phyloP scores from a whole-genome alignment of 2,113 vertebrate genomes.

The Guaruba guarouba region DNA sequence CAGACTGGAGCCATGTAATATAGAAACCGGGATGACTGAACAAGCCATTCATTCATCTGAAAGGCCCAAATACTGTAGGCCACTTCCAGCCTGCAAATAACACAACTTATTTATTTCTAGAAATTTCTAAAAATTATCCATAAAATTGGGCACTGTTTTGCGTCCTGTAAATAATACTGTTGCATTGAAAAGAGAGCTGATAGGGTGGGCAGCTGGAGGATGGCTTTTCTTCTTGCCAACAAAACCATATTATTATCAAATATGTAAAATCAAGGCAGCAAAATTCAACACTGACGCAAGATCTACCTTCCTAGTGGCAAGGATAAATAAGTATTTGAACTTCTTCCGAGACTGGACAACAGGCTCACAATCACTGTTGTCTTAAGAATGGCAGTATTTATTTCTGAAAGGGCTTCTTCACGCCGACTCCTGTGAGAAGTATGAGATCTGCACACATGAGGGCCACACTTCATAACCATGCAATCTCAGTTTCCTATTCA shows the following conservation, averaged over 20 bases:
- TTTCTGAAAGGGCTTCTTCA: background rate
- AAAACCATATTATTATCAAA: background rate
- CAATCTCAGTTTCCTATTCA: background rate
- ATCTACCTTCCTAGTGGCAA: background rate
- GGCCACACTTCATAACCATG: background rate
- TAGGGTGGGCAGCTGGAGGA: background rate
- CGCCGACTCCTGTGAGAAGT: background rate
- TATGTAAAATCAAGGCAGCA: background rate
- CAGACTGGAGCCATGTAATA: background rate
- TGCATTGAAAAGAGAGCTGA: background rate
- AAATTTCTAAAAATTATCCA: background rate
- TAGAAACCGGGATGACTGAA: background rate
- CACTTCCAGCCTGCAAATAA: background rate
- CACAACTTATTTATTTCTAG: background rate
- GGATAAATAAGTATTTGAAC: background rate
- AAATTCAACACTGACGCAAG: background rate
- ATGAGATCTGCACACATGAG: rapidly evolving
- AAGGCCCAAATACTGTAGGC: background rate
- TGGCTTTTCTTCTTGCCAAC: background rate
- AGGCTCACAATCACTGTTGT: background rate
- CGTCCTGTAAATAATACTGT: background rate
- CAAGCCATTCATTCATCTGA: background rate
- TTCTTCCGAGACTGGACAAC: background rate
- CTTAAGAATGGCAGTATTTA: background rate
- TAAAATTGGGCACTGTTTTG: background rate